Evolutionary conservation across 1,140 invertebrate species (phyloP), one percentile per base, ranked within the genome.

Genomic region (Nasonia longicornis): DNA sequence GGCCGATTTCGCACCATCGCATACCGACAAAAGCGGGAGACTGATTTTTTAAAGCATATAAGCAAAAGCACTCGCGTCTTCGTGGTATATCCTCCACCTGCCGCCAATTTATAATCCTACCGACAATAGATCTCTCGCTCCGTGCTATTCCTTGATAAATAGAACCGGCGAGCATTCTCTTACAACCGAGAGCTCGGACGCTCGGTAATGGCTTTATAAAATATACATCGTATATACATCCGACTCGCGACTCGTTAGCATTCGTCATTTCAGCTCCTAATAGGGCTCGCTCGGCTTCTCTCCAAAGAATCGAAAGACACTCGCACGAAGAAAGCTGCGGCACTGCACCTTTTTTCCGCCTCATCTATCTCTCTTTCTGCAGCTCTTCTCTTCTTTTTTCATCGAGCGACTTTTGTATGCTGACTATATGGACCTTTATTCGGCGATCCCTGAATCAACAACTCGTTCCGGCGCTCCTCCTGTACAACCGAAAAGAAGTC

Each of bases 151-250:
- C 35, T 88, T 89, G 86, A 90, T 88, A 85, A 89, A 89, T 89
- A 85, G 86, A 82, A 58, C 16, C 52, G 16, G 2, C 7, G 4
- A 58, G 16, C 52, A 16, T 58, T 16, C 52, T n/a, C 20, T n/a
- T 58, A n/a, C 3, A n/a, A 58, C 52, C 48, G 6, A 58, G n/a
- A 58, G 64, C 81, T 69, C 82, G 83, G 84, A 71, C 80, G 74
- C 0, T 77, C 83, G 82, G 86, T 89, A 89, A 89, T 87, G 85
- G 85, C 86, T 88, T 89, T 88, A 89, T 88, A 88, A 87, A 89
- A 88, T 87, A 86, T 76, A 71, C 81, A 80, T 78, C 20, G 52
- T 58, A 58, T 38, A 38, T 42, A 42, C 20, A 58, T 16, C 52
- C 14, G n/a, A 83, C 81, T 78, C 67, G 52, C 78, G 75, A 82